Base-by-base conservation (phyloP, 2,888 invertebrate species). In the Sinohyriopsis cumingii region DNA sequence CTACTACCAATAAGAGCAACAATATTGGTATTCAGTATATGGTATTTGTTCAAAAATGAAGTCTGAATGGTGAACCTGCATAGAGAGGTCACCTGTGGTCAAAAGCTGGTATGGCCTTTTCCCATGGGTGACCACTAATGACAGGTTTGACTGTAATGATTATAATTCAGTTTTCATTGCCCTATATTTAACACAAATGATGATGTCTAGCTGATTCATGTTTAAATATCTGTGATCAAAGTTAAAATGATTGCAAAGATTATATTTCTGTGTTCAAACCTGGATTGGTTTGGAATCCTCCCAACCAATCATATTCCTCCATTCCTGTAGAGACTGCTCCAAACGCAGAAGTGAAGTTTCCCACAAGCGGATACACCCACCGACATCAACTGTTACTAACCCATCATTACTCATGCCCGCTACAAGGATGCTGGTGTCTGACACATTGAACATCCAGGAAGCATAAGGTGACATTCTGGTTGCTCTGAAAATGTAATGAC, bases 331-430 rank as follows among this genome's bases (percentile, higher is more conserved):
- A 5, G 91, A 91, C 55, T 86, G 82, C 71, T 91, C 89, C 55
- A 93, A 86, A 68, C 89, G 88, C 15, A 85, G 80, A 24, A 90
- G 81, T 0, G 91, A 90, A 20, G 92, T 91, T 85, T 93, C 92
- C 92, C 92, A 93, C 20, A 92, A 82, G 55, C 92, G 86, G 57
- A 93, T 87, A 73, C 91, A 91, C 3, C 93, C 93, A 45, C 90
- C 89, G 7, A 88, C 87, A 83, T 93, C 93, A n/a, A 92, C 91
- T 0, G 93, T 92, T 15, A 92, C 91, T 33, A 93, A 84, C 45
- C 91, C 91, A 73, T 92, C 91, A 69, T 90, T 90, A 69, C 90
- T 89, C 63, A 90, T 90, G 12, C 87, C 77, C 2, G 91, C 89
- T 59, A 91, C 81, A 54, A 91, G 87, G 45, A 92, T 78, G 59